These are phyloP conservation scores for Periophthalmus modestus DNA, from an alignment of 2,113 vertebrate genomes.

Conservation along the genomic window DNA sequence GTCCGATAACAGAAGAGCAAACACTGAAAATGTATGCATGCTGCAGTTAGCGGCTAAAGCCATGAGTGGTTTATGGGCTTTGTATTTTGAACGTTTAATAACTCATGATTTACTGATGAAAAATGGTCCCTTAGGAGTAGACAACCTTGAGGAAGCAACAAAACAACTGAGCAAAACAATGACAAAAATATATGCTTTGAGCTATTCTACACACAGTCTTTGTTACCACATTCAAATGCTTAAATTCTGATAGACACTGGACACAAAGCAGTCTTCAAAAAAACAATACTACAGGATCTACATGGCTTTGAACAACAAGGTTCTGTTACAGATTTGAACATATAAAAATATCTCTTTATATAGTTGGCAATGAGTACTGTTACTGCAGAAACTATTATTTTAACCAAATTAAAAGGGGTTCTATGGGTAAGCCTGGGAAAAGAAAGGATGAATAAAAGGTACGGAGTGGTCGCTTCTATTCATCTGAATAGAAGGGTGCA, in stretches of 20 bases:
- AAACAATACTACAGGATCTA: not conserved
- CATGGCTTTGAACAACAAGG: not conserved
- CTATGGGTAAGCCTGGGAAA: slow-evolving; percentile 27
- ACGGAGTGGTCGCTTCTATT: slow-evolving; percentile 57
- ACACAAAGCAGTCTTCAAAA: not conserved
- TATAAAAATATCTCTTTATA: not conserved
- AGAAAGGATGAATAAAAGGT: slow-evolving; percentile 16
- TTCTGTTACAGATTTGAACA: not conserved
- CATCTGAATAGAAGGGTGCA: slow-evolving; percentile 60
- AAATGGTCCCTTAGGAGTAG: not conserved
- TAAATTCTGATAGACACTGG: not conserved
- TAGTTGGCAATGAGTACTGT: not conserved
- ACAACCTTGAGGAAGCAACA: not conserved
- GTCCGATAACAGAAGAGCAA: not conserved
- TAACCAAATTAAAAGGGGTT: not conserved
- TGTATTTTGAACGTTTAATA: not conserved
- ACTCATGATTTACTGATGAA: not conserved
- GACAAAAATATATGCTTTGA: not conserved
- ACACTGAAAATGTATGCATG: not conserved
- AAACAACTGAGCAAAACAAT: not conserved
- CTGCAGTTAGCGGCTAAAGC: not conserved
- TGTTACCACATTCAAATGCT: not conserved
- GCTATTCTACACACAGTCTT: not conserved
- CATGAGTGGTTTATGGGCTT: slow-evolving; percentile 2
- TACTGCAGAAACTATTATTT: not conserved